phyloP scores from a whole-genome alignment of 2,797 vertebrate genomes.

The Poeciliopsis infans region DNA sequence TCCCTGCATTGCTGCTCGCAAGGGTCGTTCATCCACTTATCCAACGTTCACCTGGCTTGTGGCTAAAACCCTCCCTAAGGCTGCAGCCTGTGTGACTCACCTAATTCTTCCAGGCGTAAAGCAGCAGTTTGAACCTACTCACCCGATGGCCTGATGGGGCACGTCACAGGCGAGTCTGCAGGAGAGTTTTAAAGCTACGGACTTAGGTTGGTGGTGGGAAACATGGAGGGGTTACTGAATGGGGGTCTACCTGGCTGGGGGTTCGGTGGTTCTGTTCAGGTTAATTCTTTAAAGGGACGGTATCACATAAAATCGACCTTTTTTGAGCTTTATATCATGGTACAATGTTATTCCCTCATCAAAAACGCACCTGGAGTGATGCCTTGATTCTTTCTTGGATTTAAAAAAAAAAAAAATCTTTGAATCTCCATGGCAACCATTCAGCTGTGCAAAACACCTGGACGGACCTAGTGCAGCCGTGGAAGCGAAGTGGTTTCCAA shows the following conservation, averaged over 20 bases:
- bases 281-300: not conserved
- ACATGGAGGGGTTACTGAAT: not conserved
- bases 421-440: too few species aligned
- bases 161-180: slow-evolving; percentile 49
- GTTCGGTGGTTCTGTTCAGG: not conserved
- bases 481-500: too few species aligned
- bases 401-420: too few species aligned
- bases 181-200: slow-evolving; percentile 13
- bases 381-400: too few species aligned
- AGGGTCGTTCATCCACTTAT: slow-evolving; percentile 64
- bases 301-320: too few species aligned
- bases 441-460: too few species aligned
- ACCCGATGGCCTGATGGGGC: slow-evolving; percentile 59
- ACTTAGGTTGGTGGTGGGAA: not conserved
- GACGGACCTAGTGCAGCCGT: too few species aligned
- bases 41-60: slow-evolving; percentile 47
- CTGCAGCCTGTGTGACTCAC: slow-evolving; percentile 43
- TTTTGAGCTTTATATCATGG: too few species aligned
- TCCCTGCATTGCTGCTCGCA: slow-evolving; percentile 48
- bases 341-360: too few species aligned
- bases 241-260: not conserved
- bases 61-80: slow-evolving; percentile 48
- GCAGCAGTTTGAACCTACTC: slow-evolving; percentile 45
- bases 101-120: slow-evolving; percentile 46
- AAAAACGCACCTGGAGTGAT: too few species aligned